phyloP scores from a whole-genome alignment of 2,113 vertebrate genomes.

The Lates calcarifer region DNA sequence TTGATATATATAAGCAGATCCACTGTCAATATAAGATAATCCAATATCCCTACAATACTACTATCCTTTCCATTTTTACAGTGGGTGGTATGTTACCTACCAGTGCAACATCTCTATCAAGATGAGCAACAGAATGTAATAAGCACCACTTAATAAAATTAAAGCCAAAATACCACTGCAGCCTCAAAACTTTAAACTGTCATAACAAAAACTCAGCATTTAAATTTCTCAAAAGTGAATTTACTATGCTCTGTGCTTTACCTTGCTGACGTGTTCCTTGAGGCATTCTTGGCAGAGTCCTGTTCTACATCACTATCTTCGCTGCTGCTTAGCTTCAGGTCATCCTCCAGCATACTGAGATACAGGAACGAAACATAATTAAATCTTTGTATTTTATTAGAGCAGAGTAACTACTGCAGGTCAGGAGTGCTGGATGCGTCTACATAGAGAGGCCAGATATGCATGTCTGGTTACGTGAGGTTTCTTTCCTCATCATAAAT shows the following conservation, averaged over 20 bases:
- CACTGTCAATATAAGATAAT: too few relatives aligned
- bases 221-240: background rate
- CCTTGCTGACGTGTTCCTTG: constrained; percentile 94
- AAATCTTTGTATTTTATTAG: constrained; percentile 5
- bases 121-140: background rate
- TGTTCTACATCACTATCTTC: constrained; percentile 98
- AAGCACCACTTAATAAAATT: background rate
- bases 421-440: background rate
- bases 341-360: constrained; percentile 93
- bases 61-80: background rate
- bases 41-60: too few relatives aligned
- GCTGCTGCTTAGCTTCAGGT: constrained; percentile 97
- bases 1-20: background rate
- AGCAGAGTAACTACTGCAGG: constrained; percentile 1
- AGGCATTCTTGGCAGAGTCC: constrained; percentile 93
- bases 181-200: background rate
- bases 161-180: background rate
- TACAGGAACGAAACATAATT: constrained; percentile 42
- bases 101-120: background rate
- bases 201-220: background rate
- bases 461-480: background rate
- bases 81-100: too few relatives aligned
- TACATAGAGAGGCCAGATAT: background rate
- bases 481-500: background rate
- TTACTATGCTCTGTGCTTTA: constrained; percentile 40